Percentiles rank a stretch among this genome's conserved stretches.
Evolutionary conservation across 2,888 invertebrate species (phyloP).

Genomic region (Flexamia atlantica): DNA sequence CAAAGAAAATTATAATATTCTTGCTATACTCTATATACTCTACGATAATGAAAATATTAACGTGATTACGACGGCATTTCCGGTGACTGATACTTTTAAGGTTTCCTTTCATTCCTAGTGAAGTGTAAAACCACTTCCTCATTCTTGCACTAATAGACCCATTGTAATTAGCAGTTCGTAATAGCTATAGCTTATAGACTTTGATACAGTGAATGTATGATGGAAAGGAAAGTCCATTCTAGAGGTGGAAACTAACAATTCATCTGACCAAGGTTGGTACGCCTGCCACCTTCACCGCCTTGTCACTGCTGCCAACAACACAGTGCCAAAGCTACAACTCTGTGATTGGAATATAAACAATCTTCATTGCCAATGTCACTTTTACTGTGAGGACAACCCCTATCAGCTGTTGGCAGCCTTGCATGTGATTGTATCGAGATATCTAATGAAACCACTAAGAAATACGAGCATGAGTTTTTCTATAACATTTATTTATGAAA

Average conservation of each 20-base stretch:
- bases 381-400: conserved; percentile 9
- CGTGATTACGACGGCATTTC: too few species aligned
- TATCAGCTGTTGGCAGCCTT: not conserved
- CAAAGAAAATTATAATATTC: too few species aligned
- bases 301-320: conserved; percentile 1
- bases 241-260: not conserved
- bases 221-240: not conserved
- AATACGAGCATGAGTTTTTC: too few species aligned
- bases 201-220: conserved; percentile 21
- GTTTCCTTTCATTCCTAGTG: too few species aligned
- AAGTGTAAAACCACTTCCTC: too few species aligned
- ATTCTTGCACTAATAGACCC: too few species aligned
- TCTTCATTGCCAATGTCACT: conserved; percentile 16
- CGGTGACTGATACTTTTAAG: too few species aligned
- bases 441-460: too few species aligned
- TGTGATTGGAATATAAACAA: conserved; percentile 35
- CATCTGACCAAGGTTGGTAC: conserved; percentile 32
- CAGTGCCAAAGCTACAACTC: conserved; percentile 28
- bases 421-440: too few species aligned
- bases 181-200: not conserved
- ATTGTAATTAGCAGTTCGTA: not conserved
- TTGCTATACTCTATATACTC: too few species aligned
- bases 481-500: too few species aligned
- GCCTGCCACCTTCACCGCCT: conserved; percentile 29
- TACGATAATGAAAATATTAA: too few species aligned